Percentiles rank a stretch among this genome's conserved stretches.
Conservation (phyloP, 2,113 vertebrate genomes). For the Haliaeetus leucogaster region DNA sequence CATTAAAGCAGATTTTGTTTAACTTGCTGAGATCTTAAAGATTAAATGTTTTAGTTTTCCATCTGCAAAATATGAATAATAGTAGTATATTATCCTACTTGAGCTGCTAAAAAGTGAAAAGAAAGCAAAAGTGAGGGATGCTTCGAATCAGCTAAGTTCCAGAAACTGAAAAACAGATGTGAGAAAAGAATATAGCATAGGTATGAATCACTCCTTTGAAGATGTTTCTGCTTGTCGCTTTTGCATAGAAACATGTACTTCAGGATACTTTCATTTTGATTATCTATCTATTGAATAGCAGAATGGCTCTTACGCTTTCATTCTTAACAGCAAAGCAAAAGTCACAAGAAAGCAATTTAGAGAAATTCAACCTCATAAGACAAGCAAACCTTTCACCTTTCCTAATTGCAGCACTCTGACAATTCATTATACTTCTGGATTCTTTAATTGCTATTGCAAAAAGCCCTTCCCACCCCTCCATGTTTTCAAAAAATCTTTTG, state of each 20-base stretch:
- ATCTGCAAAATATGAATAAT: not conserved
- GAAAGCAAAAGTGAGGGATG: not conserved
- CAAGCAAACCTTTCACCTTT: not conserved
- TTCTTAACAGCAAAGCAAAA: not conserved
- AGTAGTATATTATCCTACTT: not conserved
- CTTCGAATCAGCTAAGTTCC: not conserved
- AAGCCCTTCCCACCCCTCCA: not conserved
- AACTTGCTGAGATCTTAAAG: not conserved
- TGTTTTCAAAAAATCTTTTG: constrained; percentile 9
- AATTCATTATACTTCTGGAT: not conserved
- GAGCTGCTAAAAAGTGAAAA: not conserved
- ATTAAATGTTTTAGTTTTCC: not conserved
- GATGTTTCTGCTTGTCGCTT: not conserved
- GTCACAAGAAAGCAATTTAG: not conserved
- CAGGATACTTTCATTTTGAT: not conserved
- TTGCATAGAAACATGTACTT: not conserved
- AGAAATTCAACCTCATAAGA: not conserved
- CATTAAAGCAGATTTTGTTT: not conserved
- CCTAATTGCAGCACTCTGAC: not conserved
- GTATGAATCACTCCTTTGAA: not conserved
- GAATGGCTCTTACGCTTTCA: not conserved
- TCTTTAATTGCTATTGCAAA: not conserved
- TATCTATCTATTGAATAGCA: not conserved
- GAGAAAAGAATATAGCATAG: not conserved
- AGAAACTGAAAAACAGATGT: not conserved